Conservation (phyloP, 1,140 invertebrate genomes). For the Drosophila nikananu region DNA sequence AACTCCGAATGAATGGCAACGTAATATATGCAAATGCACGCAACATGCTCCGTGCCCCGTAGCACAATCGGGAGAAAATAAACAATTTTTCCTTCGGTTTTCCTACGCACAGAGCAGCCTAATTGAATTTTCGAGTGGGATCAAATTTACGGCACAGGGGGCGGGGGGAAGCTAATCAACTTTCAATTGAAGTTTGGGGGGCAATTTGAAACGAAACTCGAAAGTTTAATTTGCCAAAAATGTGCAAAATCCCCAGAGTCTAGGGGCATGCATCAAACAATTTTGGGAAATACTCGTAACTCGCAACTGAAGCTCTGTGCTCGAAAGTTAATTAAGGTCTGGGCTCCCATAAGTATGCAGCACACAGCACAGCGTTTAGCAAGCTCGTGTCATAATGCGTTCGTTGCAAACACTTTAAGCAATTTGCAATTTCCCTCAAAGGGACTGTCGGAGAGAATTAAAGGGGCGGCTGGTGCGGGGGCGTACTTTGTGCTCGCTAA, state of each 20-base stretch:
- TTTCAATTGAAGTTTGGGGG: slow-evolving; percentile 21
- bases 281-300: slow-evolving; percentile 13
- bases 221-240: slow-evolving; percentile 43
- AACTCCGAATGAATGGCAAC: slow-evolving; percentile 18
- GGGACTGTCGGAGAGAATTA: not conserved
- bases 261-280: not conserved
- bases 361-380: slow-evolving; percentile 12
- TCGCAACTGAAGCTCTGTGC: slow-evolving; percentile 20
- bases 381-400: slow-evolving; percentile 33
- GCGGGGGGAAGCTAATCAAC: slow-evolving; percentile 34
- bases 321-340: slow-evolving; percentile 45
- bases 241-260: slow-evolving; percentile 10
- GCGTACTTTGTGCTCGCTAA: slow-evolving; percentile 40
- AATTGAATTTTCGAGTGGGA: slow-evolving; percentile 58
- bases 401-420: slow-evolving; percentile 33
- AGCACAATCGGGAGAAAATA: slow-evolving; percentile 15
- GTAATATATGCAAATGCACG: slow-evolving; percentile 68
- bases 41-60: slow-evolving; percentile 11
- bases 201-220: slow-evolving; percentile 28
- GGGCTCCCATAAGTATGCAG: slow-evolving; percentile 33
- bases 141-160: slow-evolving; percentile 23
- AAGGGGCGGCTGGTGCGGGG: not conserved
- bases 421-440: slow-evolving; percentile 21
- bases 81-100: slow-evolving; percentile 49
- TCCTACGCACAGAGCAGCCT: slow-evolving; percentile 30